These are phyloP conservation scores for Sphyrna mokarran DNA, from an alignment of 2,113 vertebrate species.

Conservation along the genomic window DNA sequence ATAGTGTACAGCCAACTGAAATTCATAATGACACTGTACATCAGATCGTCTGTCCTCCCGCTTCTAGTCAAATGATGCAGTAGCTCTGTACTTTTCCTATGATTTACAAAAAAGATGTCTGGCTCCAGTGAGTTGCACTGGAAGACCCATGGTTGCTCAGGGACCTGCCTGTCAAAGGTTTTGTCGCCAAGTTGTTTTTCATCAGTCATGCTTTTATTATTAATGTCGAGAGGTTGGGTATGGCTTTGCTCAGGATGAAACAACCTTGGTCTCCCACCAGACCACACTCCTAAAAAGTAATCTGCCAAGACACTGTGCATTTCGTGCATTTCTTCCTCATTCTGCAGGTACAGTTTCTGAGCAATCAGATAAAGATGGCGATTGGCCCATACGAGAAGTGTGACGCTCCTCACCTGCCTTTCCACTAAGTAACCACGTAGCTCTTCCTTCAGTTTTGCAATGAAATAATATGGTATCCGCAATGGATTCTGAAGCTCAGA, in stretches of 20 bases:
- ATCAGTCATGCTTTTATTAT: constrained; percentile 70
- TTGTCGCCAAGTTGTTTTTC: constrained; percentile 79
- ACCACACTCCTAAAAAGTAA: constrained; percentile 93
- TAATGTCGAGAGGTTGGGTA: constrained; percentile 66
- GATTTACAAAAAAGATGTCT: constrained; percentile 96
- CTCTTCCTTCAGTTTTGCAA: constrained; percentile 88
- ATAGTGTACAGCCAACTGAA: constrained; percentile 98
- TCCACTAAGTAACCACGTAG: constrained; percentile 87
- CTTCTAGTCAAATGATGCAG: constrained; percentile 84
- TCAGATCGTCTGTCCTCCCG: constrained; percentile 85
- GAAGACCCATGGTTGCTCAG: constrained; percentile 97
- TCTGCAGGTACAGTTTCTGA: constrained; percentile 88
- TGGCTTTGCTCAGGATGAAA: constrained; percentile 70
- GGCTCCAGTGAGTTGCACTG: constrained; percentile 94
- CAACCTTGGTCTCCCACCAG: constrained; percentile 85
- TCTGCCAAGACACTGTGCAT: constrained; percentile 94
- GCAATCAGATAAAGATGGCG: constrained; percentile 92
- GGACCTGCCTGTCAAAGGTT: constrained; percentile 87
- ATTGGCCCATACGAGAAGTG: constrained; percentile 91
- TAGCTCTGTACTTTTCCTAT: constrained; percentile 95
- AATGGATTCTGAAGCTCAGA: constrained; percentile 73
- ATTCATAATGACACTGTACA: constrained; percentile 94
- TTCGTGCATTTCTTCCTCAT: constrained; percentile 77
- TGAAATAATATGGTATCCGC: constrained; percentile 82
- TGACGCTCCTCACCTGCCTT: constrained; percentile 84